Base-by-base conservation (phyloP, 2,888 invertebrate genomes). In the Parnassius apollo region DNA sequence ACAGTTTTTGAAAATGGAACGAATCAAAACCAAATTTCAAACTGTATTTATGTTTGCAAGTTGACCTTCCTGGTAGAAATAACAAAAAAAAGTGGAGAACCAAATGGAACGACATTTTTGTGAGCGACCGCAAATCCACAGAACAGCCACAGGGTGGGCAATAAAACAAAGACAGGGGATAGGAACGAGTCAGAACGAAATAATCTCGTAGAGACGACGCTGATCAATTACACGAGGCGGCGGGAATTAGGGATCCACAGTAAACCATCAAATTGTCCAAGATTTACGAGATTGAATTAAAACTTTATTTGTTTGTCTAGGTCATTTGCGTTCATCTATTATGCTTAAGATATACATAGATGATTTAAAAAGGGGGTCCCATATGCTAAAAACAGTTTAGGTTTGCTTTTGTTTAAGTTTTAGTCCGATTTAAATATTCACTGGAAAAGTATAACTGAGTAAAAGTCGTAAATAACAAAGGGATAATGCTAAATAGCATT, bases 221-320 rank as follows among this genome's bases (percentile, higher is more conserved):
- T 68, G 73, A 76, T 82, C 83, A 83, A 83, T 82, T 81, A 80
- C 72, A 75, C 71, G 73, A 76, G 72, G 73, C 72, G 75, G 66
- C 67, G 71, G 72, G 75, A 76, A 80, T 82, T 80, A 79, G 75
- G 69, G 65, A 61, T 66, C 65, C 65, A 68, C 66, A 74, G 77
- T 71, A 75, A 74, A 75, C 77, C 77, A 69, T 71, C 70, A 74
- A 75, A 74, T 76, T 75, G 75, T 76, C 72, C 71, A 71, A 76
- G 78, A 81, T 82, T 82, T 81, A 80, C 77, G 68, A 70, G 63
- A 68, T 67, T 68, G 66, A 69, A 71, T 69, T 76, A 70, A 70
- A 69, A 71, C 67, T 70, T 69, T 68, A 65, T 67, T 71, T 71
- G 68, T 69, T 67, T 71, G 58, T 65, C 62, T 59, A 49, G 22